Conservation (phyloP, 2,113 vertebrate genomes). For the Microtus richardsoni region DNA sequence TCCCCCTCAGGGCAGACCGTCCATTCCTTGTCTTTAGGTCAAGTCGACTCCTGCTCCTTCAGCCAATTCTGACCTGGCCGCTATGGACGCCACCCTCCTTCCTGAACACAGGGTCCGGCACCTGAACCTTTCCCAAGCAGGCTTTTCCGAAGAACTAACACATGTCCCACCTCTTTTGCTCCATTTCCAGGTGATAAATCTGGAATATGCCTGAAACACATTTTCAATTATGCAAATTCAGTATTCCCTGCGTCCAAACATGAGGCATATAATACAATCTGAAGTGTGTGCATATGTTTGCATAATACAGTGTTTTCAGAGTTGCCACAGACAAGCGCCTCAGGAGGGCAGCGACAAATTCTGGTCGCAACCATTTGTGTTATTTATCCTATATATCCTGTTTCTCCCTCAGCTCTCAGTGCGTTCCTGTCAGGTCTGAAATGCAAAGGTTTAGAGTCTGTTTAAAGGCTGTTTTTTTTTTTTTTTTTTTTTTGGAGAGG, state of each 20-base stretch:
- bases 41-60: neutral
- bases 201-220: neutral
- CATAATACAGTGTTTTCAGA: neutral
- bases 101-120: neutral
- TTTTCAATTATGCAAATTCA: neutral
- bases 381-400: accelerated
- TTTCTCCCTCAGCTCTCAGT: too few relatives aligned
- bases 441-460: neutral
- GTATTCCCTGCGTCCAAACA: neutral
- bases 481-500: neutral
- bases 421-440: neutral
- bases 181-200: neutral
- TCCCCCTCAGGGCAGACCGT: neutral
- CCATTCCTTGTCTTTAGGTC: neutral
- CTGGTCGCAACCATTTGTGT: too few relatives aligned
- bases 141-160: neutral
- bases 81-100: neutral
- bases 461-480: neutral
- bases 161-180: too few relatives aligned
- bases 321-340: neutral
- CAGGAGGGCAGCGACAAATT: neutral
- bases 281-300: accelerated
- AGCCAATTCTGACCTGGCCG: neutral
- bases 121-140: neutral
- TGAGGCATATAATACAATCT: neutral